Percentiles rank a stretch among this genome's conserved stretches.
Conservation (phyloP, 2,888 invertebrate genomes). For the Drosophila prostipennis region DNA sequence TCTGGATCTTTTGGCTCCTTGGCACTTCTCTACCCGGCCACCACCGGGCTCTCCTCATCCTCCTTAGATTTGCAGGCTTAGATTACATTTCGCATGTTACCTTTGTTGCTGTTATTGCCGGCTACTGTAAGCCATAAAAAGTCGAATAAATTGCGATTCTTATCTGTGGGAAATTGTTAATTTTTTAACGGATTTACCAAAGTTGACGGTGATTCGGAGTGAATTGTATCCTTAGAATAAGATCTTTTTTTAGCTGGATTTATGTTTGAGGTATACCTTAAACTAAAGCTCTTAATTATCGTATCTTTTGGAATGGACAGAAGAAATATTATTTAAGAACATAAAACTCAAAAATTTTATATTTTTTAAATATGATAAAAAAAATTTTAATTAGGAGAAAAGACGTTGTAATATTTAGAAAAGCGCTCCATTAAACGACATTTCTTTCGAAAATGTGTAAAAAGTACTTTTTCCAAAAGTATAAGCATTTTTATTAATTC, state of each 20-base stretch:
- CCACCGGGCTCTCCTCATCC: slow-evolving; percentile 29
- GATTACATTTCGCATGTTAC: slow-evolving; percentile 33
- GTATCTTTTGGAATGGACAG: too few species aligned
- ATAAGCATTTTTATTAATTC: too few species aligned
- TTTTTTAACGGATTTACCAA: slow-evolving; percentile 52
- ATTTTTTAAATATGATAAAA: too few species aligned
- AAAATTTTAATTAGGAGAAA: too few species aligned
- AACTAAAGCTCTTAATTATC: too few species aligned
- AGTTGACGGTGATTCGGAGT: neutral
- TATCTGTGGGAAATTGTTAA: slow-evolving; percentile 61
- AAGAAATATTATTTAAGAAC: too few species aligned
- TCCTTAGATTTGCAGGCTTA: slow-evolving; percentile 47
- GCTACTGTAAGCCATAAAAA: slow-evolving; percentile 49
- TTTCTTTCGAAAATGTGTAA: too few species aligned
- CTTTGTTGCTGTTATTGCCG: slow-evolving; percentile 2
- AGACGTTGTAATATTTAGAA: too few species aligned
- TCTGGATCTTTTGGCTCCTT: slow-evolving; percentile 23
- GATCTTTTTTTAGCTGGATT: neutral
- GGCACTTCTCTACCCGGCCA: slow-evolving; percentile 27
- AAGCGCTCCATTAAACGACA: too few species aligned
- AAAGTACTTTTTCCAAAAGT: too few species aligned
- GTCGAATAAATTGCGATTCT: slow-evolving; percentile 47
- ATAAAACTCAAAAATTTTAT: too few species aligned
- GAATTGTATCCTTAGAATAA: neutral
- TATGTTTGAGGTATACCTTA: neutral